Conservation (phyloP, 2,888 invertebrate species). For the Frankliniella fusca region DNA sequence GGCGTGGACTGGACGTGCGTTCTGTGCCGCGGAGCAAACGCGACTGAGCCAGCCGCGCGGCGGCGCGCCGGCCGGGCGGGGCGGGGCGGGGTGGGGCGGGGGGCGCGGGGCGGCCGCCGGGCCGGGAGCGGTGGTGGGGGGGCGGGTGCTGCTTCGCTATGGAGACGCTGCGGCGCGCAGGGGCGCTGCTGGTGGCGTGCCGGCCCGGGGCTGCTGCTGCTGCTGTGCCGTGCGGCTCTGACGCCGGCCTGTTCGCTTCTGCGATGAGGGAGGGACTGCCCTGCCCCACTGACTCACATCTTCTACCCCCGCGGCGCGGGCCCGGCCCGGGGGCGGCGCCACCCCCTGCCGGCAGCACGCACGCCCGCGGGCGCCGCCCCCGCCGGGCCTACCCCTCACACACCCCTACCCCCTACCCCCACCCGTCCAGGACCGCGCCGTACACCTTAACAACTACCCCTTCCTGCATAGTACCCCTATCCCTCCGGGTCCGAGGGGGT, state of each 20-base stretch:
- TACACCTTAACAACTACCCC: too few relatives aligned
- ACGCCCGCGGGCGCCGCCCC: neutral
- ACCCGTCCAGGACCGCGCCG: neutral
- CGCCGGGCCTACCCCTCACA: neutral
- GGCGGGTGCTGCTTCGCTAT: constrained; percentile 43
- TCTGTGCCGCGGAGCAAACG: constrained; percentile 32
- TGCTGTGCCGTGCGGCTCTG: neutral
- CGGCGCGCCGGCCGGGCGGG: constrained; percentile 28
- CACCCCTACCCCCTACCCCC: neutral
- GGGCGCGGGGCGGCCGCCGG: constrained; percentile 38
- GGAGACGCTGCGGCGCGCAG: neutral
- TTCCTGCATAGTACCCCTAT: too few relatives aligned
- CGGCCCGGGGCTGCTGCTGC: constrained; percentile 40
- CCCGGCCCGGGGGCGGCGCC: too few relatives aligned
- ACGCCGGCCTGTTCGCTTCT: constrained; percentile 28
- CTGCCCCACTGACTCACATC: constrained; percentile 45
- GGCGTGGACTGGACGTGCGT: constrained; percentile 42
- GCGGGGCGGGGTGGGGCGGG: constrained; percentile 16
- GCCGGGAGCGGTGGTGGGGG: constrained; percentile 39
- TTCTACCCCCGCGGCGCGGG: too few relatives aligned
- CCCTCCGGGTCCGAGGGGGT: too few relatives aligned
- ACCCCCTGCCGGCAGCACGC: too few relatives aligned
- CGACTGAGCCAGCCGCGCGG: constrained; percentile 29
- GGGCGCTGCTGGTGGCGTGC: constrained; percentile 42
- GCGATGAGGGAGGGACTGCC: constrained; percentile 41